Base-by-base conservation (phyloP, 2,113 vertebrate genomes). In the Caretta caretta region DNA sequence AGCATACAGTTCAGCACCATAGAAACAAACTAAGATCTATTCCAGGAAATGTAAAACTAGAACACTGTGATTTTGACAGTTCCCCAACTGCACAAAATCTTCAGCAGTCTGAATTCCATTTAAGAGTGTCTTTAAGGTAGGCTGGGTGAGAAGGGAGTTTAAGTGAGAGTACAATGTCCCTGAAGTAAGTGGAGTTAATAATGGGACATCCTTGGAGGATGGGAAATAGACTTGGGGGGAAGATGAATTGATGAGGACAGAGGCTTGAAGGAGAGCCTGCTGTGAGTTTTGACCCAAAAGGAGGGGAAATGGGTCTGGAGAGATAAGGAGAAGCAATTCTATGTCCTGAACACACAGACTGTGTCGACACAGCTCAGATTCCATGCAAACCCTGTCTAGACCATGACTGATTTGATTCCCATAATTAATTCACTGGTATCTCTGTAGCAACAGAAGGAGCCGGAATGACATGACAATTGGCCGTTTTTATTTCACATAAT, bases 1-100 rank as follows among this genome's bases (percentile, higher is more conserved):
- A 92, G 75, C 90, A 88, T 86, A 80, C 72, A 87, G 24, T 92
- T 88, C 82, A 49, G 86, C 87, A 78, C 84, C 94, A 90, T 31
- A 91, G 96, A 95, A 95, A 95, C 92, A 91, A 86, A 51, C 0
- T 2, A 22, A 5, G 50, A 80, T 59, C 89, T 90, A 85, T 83
- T 13, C 19, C 87, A 51, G 75, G 79, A 81, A 94, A 56, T 29
- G 20, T 22, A 78, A 49, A 75, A 88, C n/a, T 56, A 80, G 80
- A 78, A 80, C 24, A 4, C 10, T 35, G 48, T 1, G 6, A 90
- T 31, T 57, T 38, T 50, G 49, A 46, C 56, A n/a, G 12, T 91
- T 76, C 65, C 76, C 54, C 3, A 10, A 62, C 80, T 10, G 10
- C 6, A 72, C 20, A 38, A 9, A 22, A 2, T 7, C 8, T 17